Evolutionary conservation across 1,140 invertebrate species (phyloP).

Genomic region (Trichomalopsis sarcophagae): DNA sequence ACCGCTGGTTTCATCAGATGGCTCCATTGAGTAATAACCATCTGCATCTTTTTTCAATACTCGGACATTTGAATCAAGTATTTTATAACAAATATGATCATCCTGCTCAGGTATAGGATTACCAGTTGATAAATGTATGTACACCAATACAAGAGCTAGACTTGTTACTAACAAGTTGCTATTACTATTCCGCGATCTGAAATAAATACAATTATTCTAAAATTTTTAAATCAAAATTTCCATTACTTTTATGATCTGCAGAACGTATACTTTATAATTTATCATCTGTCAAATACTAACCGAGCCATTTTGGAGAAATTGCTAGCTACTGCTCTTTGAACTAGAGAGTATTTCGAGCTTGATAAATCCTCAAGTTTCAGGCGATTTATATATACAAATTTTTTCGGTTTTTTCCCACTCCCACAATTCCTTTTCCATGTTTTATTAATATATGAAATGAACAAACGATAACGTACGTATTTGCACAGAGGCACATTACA

Average conservation of each 20-base stretch:
- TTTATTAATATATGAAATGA: constrained; percentile 5
- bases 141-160: not conserved
- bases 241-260: too few relatives aligned
- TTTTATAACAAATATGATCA: too few relatives aligned
- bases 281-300: constrained; percentile 3
- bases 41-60: not conserved
- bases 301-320: not conserved
- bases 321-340: too few relatives aligned
- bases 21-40: not conserved
- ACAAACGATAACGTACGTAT: not conserved
- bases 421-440: not conserved
- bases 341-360: not conserved
- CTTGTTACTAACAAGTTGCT: too few relatives aligned
- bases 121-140: not conserved
- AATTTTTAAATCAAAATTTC: too few relatives aligned
- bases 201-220: too few relatives aligned
- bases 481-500: not conserved
- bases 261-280: not conserved
- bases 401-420: not conserved
- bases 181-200: too few relatives aligned
- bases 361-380: not conserved
- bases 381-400: not conserved
- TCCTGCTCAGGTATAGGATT: not conserved
- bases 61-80: not conserved
- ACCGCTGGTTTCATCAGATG: not conserved